A percentile compares a stretch with the other conserved stretches of the same genome.
Evolutionary conservation across 2,888 invertebrate genomes (phyloP).

Genomic region (Seira sanloemensis): DNA sequence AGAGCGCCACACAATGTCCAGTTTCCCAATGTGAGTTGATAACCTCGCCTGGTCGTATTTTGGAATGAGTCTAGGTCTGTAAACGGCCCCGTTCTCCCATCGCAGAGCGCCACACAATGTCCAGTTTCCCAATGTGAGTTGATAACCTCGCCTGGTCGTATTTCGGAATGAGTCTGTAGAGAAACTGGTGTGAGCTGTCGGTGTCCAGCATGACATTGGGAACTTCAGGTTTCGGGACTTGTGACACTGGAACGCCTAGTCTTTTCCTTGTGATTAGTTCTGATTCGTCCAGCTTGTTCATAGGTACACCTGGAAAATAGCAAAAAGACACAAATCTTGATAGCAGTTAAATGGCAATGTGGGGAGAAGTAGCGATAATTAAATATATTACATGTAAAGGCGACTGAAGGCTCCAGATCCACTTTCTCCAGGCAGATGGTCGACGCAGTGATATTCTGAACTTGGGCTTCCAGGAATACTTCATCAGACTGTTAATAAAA

Average conservation of each 20-base stretch:
- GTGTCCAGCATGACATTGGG: conserved; percentile 83
- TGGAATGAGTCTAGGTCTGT: conserved; percentile 83
- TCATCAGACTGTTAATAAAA: conserved; percentile 77
- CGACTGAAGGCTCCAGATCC: conserved; percentile 91
- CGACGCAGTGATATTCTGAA: conserved; percentile 95
- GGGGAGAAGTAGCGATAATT: too few relatives aligned
- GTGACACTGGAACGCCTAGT: conserved; percentile 33
- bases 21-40: conserved; percentile 93
- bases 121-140: conserved; percentile 95
- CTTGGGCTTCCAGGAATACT: conserved; percentile 84
- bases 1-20: conserved; percentile 98
- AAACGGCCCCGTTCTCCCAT: conserved; percentile 86
- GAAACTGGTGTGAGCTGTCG: conserved; percentile 93
- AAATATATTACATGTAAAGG: conserved; percentile 88
- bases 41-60: conserved; percentile 88
- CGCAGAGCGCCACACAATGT: conserved; percentile 98
- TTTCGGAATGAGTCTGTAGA: conserved; percentile 92
- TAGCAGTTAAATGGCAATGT: too few relatives aligned
- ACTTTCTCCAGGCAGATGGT: conserved; percentile 97
- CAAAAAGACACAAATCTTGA: too few relatives aligned
- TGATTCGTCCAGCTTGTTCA: conserved; percentile 60
- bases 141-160: conserved; percentile 87
- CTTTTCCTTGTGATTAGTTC: conserved; percentile 50
- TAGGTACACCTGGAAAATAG: conserved; percentile 61
- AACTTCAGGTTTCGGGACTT: conserved; percentile 46